phyloP scores from a whole-genome alignment of 2,797 vertebrate species.

The Gallirallus australis region DNA sequence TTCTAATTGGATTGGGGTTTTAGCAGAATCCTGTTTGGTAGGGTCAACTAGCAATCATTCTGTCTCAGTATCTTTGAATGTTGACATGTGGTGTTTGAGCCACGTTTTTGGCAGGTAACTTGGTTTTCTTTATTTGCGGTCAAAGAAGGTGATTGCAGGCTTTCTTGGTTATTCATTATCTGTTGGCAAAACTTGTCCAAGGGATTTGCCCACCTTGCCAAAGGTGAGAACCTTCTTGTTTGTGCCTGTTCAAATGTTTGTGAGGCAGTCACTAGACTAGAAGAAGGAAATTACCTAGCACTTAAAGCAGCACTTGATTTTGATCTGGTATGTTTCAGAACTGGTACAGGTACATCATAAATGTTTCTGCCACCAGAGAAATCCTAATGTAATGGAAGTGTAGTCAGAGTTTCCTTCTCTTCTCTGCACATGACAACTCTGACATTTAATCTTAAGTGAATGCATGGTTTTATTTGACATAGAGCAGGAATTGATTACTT shows the following conservation, averaged over 20 bases:
- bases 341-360: background rate
- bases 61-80: background rate
- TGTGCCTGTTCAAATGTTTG: background rate
- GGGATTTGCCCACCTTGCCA: background rate
- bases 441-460: background rate
- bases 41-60: background rate
- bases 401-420: background rate
- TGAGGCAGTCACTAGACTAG: background rate
- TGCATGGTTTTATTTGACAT: fast-evolving
- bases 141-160: background rate
- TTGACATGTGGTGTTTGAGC: background rate
- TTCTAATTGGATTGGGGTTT: background rate
- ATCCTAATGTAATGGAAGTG: background rate
- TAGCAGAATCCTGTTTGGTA: background rate
- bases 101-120: background rate
- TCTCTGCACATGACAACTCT: background rate
- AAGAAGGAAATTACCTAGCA: background rate
- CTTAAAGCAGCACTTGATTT: background rate
- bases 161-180: background rate
- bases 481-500: background rate
- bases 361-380: background rate
- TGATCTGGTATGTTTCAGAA: background rate
- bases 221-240: background rate
- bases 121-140: background rate
- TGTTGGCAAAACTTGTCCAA: background rate